Evolutionary conservation across 53 echinoderm and acorn worm species (phyloP).

Genomic region (Luidia sarsii): DNA sequence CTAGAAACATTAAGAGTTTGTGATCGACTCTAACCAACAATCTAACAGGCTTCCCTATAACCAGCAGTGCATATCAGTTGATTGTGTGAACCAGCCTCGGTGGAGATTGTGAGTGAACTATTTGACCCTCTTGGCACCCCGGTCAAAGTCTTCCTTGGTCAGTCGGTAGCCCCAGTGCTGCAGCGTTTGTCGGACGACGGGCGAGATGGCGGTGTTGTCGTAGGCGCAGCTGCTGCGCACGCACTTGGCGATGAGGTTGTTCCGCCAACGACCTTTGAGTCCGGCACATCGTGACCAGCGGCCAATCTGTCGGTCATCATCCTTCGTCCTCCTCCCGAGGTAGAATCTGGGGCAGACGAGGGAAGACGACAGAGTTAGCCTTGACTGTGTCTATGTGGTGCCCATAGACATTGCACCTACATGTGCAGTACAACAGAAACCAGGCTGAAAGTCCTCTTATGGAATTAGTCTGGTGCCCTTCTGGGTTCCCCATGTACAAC

Average conservation of each 20-base stretch:
- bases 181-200: conserved; percentile 87
- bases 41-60: not conserved
- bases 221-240: conserved; percentile 78
- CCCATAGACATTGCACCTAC: not conserved
- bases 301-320: conserved; percentile 85
- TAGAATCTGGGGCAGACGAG: no score
- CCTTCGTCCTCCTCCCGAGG: conserved; percentile 77
- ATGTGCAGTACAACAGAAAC: not conserved
- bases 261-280: conserved; percentile 90
- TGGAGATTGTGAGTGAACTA: no score
- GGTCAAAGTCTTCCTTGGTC: conserved; percentile 77
- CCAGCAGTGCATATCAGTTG: not conserved
- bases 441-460: not conserved
- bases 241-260: conserved; percentile 91
- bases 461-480: no score
- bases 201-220: conserved; percentile 84
- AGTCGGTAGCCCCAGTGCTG: conserved; percentile 92
- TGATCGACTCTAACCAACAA: no score
- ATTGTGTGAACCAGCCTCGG: not conserved
- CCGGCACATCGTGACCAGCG: conserved; percentile 86
- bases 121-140: conserved; percentile 79
- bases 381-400: no score
- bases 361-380: no score
- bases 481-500: not conserved
- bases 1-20: no score